phyloP scores from a whole-genome alignment of 2,113 vertebrate genomes.

The Atherinomorus stipes region DNA sequence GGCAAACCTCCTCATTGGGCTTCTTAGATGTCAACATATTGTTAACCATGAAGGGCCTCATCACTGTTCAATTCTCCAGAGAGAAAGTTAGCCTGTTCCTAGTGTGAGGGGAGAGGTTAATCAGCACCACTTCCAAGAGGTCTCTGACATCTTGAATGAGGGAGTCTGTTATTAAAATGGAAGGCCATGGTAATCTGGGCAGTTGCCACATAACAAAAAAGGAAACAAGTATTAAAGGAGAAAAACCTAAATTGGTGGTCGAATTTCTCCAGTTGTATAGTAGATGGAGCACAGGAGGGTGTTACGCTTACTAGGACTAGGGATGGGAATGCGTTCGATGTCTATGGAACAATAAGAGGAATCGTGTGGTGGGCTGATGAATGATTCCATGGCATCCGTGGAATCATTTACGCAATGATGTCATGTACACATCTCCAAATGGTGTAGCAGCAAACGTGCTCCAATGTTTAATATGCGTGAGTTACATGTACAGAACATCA shows the following conservation, averaged over 20 bases:
- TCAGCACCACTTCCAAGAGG: background rate
- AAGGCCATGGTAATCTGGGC: background rate
- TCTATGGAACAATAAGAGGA: no score
- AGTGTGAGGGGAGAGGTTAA: background rate
- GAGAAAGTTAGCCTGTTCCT: background rate
- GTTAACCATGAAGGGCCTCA: no score
- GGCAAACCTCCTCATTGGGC: background rate
- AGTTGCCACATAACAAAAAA: background rate
- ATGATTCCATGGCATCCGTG: no score
- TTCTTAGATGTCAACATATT: background rate
- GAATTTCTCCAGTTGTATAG: background rate
- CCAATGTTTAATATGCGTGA: no score
- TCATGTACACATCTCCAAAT: no score
- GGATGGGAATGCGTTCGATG: no score
- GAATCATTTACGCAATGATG: no score
- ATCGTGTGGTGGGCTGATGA: no score
- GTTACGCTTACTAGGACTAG: background rate
- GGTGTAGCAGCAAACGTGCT: no score
- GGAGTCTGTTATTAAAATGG: background rate
- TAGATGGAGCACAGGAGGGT: background rate
- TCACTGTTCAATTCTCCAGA: no score
- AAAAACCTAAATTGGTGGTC: background rate
- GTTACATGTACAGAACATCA: no score
- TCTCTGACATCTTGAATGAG: conserved; percentile 1
- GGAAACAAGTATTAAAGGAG: no score